Evolutionary conservation across 2,797 vertebrate species (phyloP).

Genomic region (Decapterus maruadsi): DNA sequence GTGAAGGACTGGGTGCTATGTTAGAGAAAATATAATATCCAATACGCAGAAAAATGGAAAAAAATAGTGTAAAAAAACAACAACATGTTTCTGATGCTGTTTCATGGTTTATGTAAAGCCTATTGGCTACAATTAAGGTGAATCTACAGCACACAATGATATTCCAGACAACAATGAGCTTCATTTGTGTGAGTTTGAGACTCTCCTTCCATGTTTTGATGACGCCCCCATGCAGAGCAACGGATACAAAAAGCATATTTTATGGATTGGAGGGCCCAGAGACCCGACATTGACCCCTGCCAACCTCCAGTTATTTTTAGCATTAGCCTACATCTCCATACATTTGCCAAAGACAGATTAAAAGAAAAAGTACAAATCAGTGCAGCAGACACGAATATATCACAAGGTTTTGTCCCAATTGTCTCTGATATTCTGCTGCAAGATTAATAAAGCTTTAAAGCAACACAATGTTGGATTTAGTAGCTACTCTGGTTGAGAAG

Average conservation of each 20-base stretch:
- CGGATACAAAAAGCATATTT: too few relatives aligned
- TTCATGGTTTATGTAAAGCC: not conserved
- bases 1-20: conserved; percentile 1
- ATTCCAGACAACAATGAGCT: not conserved
- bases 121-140: not conserved
- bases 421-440: too few relatives aligned
- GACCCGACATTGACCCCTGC: too few relatives aligned
- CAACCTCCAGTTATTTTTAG: not conserved
- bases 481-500: too few relatives aligned
- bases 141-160: not conserved
- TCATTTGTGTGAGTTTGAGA: not conserved
- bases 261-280: too few relatives aligned
- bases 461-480: too few relatives aligned
- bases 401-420: not conserved
- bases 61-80: not conserved
- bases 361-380: not conserved
- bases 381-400: not conserved
- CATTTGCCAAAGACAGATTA: not conserved
- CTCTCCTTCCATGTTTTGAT: not conserved
- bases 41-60: not conserved
- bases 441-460: too few relatives aligned
- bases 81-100: not conserved
- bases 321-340: not conserved
- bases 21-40: not conserved
- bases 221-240: too few relatives aligned